Evolutionary conservation across 35 echinoderm and acorn worm species (phyloP), one percentile per base, ranked within the genome.

Genomic region (Chiridota heheva): DNA sequence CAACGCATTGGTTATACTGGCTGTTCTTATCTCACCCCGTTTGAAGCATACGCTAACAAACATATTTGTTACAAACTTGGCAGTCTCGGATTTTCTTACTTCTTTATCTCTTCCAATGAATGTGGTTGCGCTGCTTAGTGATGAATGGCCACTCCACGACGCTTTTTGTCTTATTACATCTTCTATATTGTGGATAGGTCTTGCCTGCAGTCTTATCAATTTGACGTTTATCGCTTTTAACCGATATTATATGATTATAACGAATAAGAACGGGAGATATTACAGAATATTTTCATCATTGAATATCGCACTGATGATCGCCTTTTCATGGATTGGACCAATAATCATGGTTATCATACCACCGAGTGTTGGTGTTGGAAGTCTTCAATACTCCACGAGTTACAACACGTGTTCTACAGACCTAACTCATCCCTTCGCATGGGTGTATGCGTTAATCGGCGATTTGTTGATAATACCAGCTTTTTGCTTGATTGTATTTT

Each of bases 141-240:
- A 62, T 30, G 87, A 73, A 2, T 92, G 90, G 90, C 90, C 90
- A 31, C 67, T 92, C 16, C 44, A 83, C 4, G 24, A 43, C 2
- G 15, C 22, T 6, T 3, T 92, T 28, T 92, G 89, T 44, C 41
- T 60, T 18, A 4, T 80, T 5, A 70, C 73, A 10, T 84, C 73
- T 4, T 76, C 39, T 10, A 36, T 83, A 2, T 27, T 61, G 18
- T 30, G 65, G 31, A 77, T 82, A 1, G 57, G 77, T 44, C 40
- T 92, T 15, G 77, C 84, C 6, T 53, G 51, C 41, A 92, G 85
- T 29, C 34, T 92, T 22, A 38, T 77, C 35, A 92, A 88, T 44
- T 78, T 92, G 38, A 70, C 84, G 15, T 43, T 87, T 3, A 92
- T 92, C 36, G 76, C 90, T 2, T 42, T 92, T 18, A 92, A 88